Base-by-base conservation (phyloP, 2,888 invertebrate genomes). In the Pachycephus smyrnensis region DNA sequence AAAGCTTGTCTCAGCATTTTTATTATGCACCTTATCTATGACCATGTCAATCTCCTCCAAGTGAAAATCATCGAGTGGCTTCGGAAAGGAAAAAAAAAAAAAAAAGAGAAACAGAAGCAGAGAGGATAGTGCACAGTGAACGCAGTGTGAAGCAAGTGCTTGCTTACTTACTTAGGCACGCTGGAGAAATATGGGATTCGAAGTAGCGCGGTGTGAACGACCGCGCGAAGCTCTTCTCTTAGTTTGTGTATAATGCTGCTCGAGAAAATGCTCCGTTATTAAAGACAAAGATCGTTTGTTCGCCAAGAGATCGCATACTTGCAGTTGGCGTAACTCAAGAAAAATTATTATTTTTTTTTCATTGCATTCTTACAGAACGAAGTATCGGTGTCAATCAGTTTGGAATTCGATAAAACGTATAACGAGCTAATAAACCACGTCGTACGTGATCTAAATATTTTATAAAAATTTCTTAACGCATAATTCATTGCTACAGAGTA, bases 61-160 rank as follows among this genome's bases (percentile, higher is more conserved):
- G 55, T 35, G 33, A 36, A 69, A 68, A 76, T 37, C 73, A 75
- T 77, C 80, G 73, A 73, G 75, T 76, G 77, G 78, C 77, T 79
- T 74, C 71, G 71, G 76, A 76, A 80, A 75, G 73, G 76, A 77
- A 76, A 78, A 75, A 76, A 69, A 77, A 73, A 77, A 76, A 73
- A 74, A 12, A n/a, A 68, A 12, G 32, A 69, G 35, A 73, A 73
- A 69, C 40, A 73, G 69, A 75, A 71, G 73, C 74, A 73, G 77
- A 81, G 73, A 69, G 78, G 77, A 77, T 73, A 79, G 31, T 23
- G 31, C 68, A 40, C 40, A 23, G 37, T 71, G 73, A 68, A 33
- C 73, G 76, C 76, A 77, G 74, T 77, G 75, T 76, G 77, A 80
- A 78, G 76, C 79, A 69, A 73, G 32, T 55, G 55, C 55, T 55